Conservation (phyloP, 1,140 invertebrate species). For the Sogatella furcifera region DNA sequence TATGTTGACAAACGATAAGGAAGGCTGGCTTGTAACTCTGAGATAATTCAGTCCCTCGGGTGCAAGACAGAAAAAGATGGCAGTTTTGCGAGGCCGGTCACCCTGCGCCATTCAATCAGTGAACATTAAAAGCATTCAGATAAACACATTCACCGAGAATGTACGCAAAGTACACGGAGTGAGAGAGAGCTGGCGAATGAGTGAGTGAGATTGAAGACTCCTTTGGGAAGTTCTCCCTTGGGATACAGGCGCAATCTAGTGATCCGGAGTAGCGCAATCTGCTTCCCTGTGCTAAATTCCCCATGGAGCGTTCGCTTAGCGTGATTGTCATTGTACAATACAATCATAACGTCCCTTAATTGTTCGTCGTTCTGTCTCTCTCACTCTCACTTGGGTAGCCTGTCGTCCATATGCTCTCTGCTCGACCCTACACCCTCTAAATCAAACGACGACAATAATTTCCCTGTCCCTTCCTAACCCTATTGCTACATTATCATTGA, state of each 20-base stretch:
- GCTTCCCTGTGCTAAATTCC: neutral
- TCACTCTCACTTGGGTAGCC: neutral
- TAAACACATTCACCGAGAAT: too few species aligned
- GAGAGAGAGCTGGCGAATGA: too few species aligned
- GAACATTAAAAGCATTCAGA: too few species aligned
- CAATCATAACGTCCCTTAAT: constrained; percentile 3
- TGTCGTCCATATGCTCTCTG: neutral
- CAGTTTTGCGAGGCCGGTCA: too few species aligned
- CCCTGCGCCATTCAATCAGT: too few species aligned
- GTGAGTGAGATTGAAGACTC: too few species aligned
- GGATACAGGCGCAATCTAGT: constrained; percentile 18
- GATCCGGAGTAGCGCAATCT: neutral
- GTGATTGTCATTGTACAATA: neutral
- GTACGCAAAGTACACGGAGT: too few species aligned
- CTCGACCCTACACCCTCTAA: neutral
- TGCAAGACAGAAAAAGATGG: too few species aligned
- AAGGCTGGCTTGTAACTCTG: too few species aligned
- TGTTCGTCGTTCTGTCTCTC: neutral
- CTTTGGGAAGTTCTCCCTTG: constrained; percentile 7
- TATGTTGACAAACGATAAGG: too few species aligned
- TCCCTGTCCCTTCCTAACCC: neutral
- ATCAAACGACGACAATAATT: too few species aligned
- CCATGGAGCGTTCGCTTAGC: neutral
- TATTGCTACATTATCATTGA: constrained; percentile 2
- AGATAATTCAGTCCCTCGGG: too few species aligned